Conservation (phyloP, 2,888 invertebrate species). For the Athalia cordata region DNA sequence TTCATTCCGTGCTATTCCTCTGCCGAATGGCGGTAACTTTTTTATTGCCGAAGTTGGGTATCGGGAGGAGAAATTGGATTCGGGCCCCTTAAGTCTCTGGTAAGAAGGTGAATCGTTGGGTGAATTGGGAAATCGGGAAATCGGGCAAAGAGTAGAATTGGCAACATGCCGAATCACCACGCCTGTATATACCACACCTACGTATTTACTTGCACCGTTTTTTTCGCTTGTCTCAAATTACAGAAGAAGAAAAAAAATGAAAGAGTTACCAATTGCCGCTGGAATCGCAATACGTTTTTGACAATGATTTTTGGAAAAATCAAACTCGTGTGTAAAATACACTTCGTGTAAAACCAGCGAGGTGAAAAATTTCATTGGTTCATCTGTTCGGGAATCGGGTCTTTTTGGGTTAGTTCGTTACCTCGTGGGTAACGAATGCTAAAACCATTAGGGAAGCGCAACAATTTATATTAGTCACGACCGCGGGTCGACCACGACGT, state of each 20-base stretch:
- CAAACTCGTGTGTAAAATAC: background rate
- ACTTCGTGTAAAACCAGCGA: background rate
- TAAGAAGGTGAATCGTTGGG: constrained; percentile 46
- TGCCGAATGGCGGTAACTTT: constrained; percentile 60
- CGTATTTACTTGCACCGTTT: background rate
- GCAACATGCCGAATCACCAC: constrained; percentile 17
- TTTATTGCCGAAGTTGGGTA: constrained; percentile 70
- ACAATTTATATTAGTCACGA: constrained; percentile 20
- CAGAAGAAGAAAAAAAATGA: background rate
- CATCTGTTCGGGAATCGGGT: background rate
- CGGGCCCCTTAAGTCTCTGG: constrained; percentile 49
- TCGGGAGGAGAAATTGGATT: constrained; percentile 64
- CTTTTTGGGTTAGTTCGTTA: constrained; percentile 31
- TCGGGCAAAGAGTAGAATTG: constrained; percentile 44
- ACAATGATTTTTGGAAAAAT: background rate
- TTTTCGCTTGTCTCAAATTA: constrained; percentile 4
- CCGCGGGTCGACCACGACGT: constrained; percentile 36
- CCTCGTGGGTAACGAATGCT: constrained; percentile 28
- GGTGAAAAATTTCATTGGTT: background rate
- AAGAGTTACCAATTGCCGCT: too few relatives aligned
- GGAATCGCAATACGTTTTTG: too few relatives aligned
- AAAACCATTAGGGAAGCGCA: constrained; percentile 30
- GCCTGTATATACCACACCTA: background rate
- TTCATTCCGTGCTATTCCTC: constrained; percentile 46
- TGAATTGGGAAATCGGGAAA: constrained; percentile 45